Percentiles rank a stretch among this genome's conserved stretches.
Evolutionary conservation across 2,888 invertebrate genomes (phyloP).

Genomic region (Sarcophaga caerulescens): DNA sequence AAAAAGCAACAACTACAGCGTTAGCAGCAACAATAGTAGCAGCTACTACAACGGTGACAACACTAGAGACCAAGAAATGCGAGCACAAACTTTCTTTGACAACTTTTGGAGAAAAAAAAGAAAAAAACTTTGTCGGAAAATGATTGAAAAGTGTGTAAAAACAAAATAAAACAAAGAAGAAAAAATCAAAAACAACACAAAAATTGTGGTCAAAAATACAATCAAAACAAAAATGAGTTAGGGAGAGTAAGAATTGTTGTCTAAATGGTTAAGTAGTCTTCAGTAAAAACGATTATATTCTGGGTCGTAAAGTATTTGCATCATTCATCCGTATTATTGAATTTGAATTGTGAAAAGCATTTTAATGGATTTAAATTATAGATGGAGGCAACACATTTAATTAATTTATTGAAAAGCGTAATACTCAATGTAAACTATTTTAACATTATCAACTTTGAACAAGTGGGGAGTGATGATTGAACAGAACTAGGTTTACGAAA

Average conservation of each 20-base stretch:
- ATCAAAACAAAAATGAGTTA: too few relatives aligned
- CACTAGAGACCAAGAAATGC: background rate
- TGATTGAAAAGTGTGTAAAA: constrained; percentile 14
- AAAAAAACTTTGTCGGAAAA: constrained; percentile 30
- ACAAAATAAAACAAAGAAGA: background rate
- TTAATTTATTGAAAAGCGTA: too few relatives aligned
- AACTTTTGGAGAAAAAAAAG: constrained; percentile 25
- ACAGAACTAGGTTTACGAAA: too few relatives aligned
- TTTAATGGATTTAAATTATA: background rate
- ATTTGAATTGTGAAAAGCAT: constrained; percentile 1
- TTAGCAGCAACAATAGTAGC: constrained; percentile 35
- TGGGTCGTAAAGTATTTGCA: constrained; percentile 7
- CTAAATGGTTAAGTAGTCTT: constrained; percentile 23
- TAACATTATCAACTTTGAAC: too few relatives aligned
- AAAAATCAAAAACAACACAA: background rate
- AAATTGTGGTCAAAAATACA: too few relatives aligned
- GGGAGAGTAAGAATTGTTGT: background rate
- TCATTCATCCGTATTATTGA: too few relatives aligned
- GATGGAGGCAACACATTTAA: background rate
- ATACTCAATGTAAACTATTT: too few relatives aligned
- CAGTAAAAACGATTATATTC: background rate
- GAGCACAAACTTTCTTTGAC: background rate
- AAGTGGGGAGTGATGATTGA: too few relatives aligned
- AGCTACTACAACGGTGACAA: constrained; percentile 45
- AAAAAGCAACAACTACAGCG: constrained; percentile 4